Evolutionary conservation across 2,888 invertebrate genomes (phyloP), one percentile per base, ranked within the genome.

Genomic region (Mellilla xanthometata): DNA sequence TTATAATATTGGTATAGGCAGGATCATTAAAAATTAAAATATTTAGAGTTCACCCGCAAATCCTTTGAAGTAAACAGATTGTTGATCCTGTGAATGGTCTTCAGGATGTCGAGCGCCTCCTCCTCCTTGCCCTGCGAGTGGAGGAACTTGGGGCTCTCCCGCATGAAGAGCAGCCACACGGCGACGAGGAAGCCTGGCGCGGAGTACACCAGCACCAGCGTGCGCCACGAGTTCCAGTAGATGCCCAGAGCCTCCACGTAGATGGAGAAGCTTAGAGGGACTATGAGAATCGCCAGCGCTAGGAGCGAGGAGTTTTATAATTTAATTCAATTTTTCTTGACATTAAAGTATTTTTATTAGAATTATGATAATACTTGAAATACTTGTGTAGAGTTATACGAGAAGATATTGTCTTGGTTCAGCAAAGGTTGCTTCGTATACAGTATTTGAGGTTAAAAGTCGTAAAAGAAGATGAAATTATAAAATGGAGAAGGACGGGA

Each of bases 141-240:
- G 22, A 92, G 77, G 65, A 92, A 96, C 72, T 95, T 95, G 0
- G 96, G 96, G 56, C 95, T 96, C 73, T 96, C 96, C 0, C 94
- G 93, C 64, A 93, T 83, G 44, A 83, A 84, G 19, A 81, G 74
- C 7, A 93, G 68, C 52, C 91, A 90, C 0, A 91, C 8, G 0
- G 92, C 90, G 0, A 93, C 90, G 2, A 93, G 34, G 0, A 94
- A 48, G 41, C 93, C 90, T 0, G 95, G 92, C 0, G 92, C n/a
- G 0, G 92, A 91, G 64, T 94, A 91, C 0, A 93, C 67, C 1
- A 93, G 74, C n/a, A 95, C 67, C 52, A 94, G 91, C 1, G 94
- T 67, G n/a, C 95, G 86, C 96, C 96, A 96, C 0, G 95, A 93
- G 62, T 92, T 91, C 68, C 92, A 92, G 12, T 77, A 76, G 56